A percentile compares a stretch with the other conserved stretches of the same genome.
Conservation (phyloP, 1,140 invertebrate genomes). For the Drosophila kanapiae region DNA sequence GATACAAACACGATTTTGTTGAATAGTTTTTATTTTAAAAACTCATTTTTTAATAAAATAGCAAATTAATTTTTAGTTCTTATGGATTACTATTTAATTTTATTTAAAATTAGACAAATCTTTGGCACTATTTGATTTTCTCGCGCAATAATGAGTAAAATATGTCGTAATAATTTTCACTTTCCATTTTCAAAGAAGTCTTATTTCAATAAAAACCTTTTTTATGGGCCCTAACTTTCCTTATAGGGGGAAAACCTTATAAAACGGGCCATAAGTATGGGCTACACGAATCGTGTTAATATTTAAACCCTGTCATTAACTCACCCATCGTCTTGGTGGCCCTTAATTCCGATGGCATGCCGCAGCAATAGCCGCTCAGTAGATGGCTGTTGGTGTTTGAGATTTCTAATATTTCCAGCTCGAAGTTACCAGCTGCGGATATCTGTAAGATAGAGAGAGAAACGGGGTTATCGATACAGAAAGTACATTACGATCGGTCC, state of each 20-base stretch:
- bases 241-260: not conserved
- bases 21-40: too few species aligned
- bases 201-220: not conserved
- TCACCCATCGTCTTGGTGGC: slow-evolving; percentile 86
- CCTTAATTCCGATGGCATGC: slow-evolving; percentile 86
- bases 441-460: slow-evolving; percentile 65
- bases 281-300: slow-evolving; percentile 2
- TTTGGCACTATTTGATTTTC: too few species aligned
- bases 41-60: too few species aligned
- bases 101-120: too few species aligned
- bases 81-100: too few species aligned
- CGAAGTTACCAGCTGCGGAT: slow-evolving; percentile 91
- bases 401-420: slow-evolving; percentile 95
- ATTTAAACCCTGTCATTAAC: slow-evolving; percentile 21
- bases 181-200: slow-evolving; percentile 7
- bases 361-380: slow-evolving; percentile 93
- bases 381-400: slow-evolving; percentile 94
- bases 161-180: not conserved
- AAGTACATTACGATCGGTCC: slow-evolving; percentile 50
- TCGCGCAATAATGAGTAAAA: too few species aligned
- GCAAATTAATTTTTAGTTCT: too few species aligned
- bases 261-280: not conserved
- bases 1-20: too few species aligned
- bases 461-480: slow-evolving; percentile 50
- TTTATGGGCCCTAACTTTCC: not conserved